phyloP scores from a whole-genome alignment of 2,113 vertebrate species.

The Oncorhynchus keta region DNA sequence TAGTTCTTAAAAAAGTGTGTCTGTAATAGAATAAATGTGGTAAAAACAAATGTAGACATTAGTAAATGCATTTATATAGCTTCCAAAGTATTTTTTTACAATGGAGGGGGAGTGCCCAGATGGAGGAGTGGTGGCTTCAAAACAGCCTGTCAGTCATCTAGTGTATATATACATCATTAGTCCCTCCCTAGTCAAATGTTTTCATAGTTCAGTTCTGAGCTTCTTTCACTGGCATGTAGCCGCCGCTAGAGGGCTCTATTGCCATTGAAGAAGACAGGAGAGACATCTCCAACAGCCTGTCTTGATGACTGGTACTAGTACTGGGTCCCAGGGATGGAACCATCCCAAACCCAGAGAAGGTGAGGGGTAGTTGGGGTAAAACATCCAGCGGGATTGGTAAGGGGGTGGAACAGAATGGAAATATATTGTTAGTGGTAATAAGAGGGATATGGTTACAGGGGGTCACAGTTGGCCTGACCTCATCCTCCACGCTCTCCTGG shows the following conservation, averaged over 20 bases:
- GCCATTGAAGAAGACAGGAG: background rate
- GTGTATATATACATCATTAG: too few relatives aligned
- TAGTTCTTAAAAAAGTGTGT: too few relatives aligned
- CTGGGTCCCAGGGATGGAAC: background rate
- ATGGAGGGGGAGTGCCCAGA: too few relatives aligned
- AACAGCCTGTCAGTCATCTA: too few relatives aligned
- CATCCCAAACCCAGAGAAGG: background rate
- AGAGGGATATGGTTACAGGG: background rate
- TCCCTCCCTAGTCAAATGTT: too few relatives aligned
- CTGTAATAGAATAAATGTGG: too few relatives aligned
- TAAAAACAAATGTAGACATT: too few relatives aligned
- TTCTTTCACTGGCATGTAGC: constrained; percentile 57
- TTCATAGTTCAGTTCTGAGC: constrained; percentile 4
- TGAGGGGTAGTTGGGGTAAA: background rate
- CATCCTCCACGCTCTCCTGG: constrained; percentile 50
- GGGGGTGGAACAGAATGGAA: background rate
- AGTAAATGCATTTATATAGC: too few relatives aligned
- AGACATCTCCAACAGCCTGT: background rate
- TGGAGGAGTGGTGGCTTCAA: too few relatives aligned
- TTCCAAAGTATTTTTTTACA: too few relatives aligned
- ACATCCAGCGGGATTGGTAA: background rate
- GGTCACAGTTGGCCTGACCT: constrained; percentile 15
- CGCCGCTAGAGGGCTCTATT: constrained; percentile 45
- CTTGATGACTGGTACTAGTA: background rate
- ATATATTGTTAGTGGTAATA: constrained; percentile 2